Evolutionary conservation across 2,888 invertebrate species (phyloP).

Genomic region (Orthosia cruda): DNA sequence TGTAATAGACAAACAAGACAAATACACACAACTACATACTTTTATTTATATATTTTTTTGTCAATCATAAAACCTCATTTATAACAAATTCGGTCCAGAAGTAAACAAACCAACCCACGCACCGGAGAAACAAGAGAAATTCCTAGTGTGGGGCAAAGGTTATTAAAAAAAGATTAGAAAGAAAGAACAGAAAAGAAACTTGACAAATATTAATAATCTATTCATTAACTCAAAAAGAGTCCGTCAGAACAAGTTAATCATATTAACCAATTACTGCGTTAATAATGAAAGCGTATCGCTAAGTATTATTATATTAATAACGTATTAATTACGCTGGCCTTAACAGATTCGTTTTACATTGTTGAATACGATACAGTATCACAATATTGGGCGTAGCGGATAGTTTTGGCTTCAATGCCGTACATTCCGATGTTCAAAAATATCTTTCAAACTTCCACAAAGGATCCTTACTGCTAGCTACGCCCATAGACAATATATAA

Average conservation of each 20-base stretch:
- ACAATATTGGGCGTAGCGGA: conserved; percentile 12
- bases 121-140: too few relatives aligned
- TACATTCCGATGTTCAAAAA: conserved; percentile 10
- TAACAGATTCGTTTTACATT: conserved; percentile 24
- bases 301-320: conserved; percentile 12
- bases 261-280: conserved; percentile 30
- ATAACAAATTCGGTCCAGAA: background rate
- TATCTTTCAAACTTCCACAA: background rate
- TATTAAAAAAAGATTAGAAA: too few relatives aligned
- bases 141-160: too few relatives aligned
- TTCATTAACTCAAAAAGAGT: background rate
- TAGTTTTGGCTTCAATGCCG: background rate
- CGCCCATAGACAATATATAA: conserved; percentile 37
- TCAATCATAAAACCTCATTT: background rate
- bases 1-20: background rate
- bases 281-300: conserved; percentile 3
- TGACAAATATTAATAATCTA: too few relatives aligned
- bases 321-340: conserved; percentile 23
- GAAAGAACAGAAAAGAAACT: too few relatives aligned
- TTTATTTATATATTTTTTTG: background rate
- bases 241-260: conserved; percentile 20
- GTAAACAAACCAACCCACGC: background rate
- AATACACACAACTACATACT: background rate
- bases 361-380: conserved; percentile 29
- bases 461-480: conserved; percentile 20